Evolutionary conservation across 2,797 vertebrate species (phyloP), one percentile per base, ranked within the genome.

Genomic region (Platyrinchus mystaceus): DNA sequence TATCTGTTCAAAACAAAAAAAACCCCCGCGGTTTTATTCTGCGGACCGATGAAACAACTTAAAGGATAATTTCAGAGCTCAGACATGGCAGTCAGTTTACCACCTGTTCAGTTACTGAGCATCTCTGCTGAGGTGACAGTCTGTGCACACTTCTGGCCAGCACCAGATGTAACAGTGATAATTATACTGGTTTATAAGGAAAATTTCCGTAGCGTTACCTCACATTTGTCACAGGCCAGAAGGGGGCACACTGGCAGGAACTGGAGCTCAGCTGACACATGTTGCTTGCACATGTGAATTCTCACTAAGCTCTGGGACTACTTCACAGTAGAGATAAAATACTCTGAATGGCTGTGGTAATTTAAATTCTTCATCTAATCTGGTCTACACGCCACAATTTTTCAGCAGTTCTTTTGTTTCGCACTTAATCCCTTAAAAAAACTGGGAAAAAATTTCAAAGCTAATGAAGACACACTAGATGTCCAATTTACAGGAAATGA

Each of bases 1-100:
- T 99, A 89, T 99, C 99, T 99, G 98, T 90, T 66, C 47, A 64
- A 85, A 84, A 86, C n/a, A 87, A 68, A 63, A 63, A 60, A 62
- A 39, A 20, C 14, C 19, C 6, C 24, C 67, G 41, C 12, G 26
- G 14, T 39, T 94, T 91, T 46, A 84, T 37, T 93, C 47, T 36
- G 34, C 2, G 6, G 47, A 75, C 39, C 10, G 8, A 62, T 53
- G 64, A 41, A 69, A 32, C 66, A 64, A 26, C n/a, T 53, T 5
- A 18, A 47, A 55, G 59, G 47, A 14, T 39, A 11, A 26, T 39
- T 78, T 39, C 68, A 70, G 71, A 77, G 64, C 78, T 77, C 68
- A 2, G n/a, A 23, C 1, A 1, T 24, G 16, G 16, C 39, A 37
- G 74, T 11, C 77, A 43, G 2, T 7, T 49, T 37, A 52, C 34